Evolutionary conservation across 2,797 vertebrate species (phyloP).

Genomic region (Myripristis jacobus): DNA sequence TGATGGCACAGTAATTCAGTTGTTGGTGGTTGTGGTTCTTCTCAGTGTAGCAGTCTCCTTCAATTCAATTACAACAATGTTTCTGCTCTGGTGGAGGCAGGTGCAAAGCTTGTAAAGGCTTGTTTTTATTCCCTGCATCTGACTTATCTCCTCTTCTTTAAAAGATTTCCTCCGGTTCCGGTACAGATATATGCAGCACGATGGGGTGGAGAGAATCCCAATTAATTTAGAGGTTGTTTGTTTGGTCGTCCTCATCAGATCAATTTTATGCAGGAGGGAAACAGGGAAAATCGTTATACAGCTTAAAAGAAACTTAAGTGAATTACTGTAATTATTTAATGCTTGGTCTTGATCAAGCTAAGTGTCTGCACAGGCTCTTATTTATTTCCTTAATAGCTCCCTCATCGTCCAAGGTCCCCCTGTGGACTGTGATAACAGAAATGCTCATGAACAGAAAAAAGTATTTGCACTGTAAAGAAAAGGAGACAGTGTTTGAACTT

Average conservation of each 20-base stretch:
- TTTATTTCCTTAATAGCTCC: conserved; percentile 78
- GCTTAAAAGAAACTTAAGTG: conserved; percentile 80
- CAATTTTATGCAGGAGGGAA: conserved; percentile 75
- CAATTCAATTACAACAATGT: conserved; percentile 40
- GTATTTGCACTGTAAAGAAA: conserved; percentile 36
- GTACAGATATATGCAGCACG: conserved; percentile 63
- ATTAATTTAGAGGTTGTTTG: conserved; percentile 81
- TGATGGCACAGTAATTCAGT: conserved; percentile 61
- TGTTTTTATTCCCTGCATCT: conserved; percentile 4
- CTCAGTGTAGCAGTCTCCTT: conserved; percentile 56
- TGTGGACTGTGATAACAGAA: conserved; percentile 69
- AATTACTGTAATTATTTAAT: conserved; percentile 84
- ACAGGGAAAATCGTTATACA: conserved; percentile 76
- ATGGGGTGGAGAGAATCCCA: conserved; percentile 68
- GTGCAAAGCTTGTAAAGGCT: conserved; percentile 33
- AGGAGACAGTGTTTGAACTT: conserved; percentile 1
- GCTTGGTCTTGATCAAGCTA: conserved; percentile 80
- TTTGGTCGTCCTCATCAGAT: conserved; percentile 76
- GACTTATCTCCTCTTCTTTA: conserved; percentile 56
- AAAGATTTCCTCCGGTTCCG: conserved; percentile 61
- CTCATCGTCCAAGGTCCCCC: conserved; percentile 73
- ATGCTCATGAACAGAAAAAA: conserved; percentile 56
- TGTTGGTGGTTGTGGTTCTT: conserved; percentile 40
- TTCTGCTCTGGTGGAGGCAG: conserved; percentile 22
- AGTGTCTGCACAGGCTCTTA: conserved; percentile 75